A percentile compares a stretch with the other conserved stretches of the same genome.
Conservation (phyloP, 2,113 vertebrate genomes). For the Bufo gargarizans region DNA sequence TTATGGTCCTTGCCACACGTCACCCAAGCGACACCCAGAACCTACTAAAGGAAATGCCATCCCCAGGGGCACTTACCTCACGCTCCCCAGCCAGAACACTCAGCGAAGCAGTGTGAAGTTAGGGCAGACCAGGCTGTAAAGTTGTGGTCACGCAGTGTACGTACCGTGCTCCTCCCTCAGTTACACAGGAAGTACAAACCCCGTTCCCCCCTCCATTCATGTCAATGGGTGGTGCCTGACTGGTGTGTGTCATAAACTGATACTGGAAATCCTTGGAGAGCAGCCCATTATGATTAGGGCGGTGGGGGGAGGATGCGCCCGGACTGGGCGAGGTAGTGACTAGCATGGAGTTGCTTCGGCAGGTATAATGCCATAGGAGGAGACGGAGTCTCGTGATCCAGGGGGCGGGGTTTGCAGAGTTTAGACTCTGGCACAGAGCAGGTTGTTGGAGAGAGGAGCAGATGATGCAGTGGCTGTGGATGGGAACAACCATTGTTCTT, state of each 20-base stretch:
- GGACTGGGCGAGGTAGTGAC: too few species aligned
- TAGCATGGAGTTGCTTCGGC: too few species aligned
- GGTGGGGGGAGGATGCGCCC: not conserved
- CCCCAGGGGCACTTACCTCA: not conserved
- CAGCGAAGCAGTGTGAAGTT: not conserved
- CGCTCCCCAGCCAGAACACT: not conserved
- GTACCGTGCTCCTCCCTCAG: not conserved
- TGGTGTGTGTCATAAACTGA: not conserved
- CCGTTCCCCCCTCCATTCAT: not conserved
- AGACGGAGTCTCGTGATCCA: too few species aligned
- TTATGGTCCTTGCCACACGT: not conserved
- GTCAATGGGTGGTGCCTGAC: constrained; percentile 14
- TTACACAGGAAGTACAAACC: constrained; percentile 33
- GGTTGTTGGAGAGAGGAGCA: too few species aligned
- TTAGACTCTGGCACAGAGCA: too few species aligned
- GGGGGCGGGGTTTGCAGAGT: too few species aligned
- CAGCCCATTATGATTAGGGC: not conserved
- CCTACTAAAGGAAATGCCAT: not conserved
- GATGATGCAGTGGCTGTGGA: too few species aligned
- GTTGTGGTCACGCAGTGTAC: not conserved
- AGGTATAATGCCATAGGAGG: too few species aligned
- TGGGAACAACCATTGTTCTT: too few species aligned
- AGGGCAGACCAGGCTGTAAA: not conserved
- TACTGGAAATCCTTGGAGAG: constrained; percentile 5
- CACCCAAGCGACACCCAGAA: not conserved